These are phyloP conservation scores for Heliconius hortense DNA, from an alignment of 2,888 invertebrate species.

Conservation along the genomic window DNA sequence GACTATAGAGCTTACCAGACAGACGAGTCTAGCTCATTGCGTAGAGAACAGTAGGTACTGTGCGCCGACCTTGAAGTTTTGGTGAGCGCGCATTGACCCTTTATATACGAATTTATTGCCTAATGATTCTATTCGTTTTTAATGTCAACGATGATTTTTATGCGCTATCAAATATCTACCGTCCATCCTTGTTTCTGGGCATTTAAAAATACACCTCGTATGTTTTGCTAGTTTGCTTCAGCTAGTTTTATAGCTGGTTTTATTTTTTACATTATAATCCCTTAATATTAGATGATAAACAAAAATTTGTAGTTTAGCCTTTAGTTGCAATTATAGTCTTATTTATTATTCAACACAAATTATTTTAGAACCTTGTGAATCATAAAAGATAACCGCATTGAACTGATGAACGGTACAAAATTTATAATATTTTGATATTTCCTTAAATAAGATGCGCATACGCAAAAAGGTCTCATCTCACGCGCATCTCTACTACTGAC, in stretches of 20 bases:
- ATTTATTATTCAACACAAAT: neutral
- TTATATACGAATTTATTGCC: conserved; percentile 47
- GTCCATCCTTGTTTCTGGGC: neutral
- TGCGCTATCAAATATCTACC: conserved; percentile 24
- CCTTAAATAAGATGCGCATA: conserved; percentile 34
- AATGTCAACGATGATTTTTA: conserved; percentile 38
- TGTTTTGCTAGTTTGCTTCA: neutral
- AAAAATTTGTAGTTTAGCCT: neutral
- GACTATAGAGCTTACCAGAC: conserved; percentile 43
- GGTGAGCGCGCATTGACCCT: conserved; percentile 51
- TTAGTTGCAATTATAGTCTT: neutral
- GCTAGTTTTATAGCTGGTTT: neutral
- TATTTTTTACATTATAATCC: neutral
- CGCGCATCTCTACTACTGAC: conserved; percentile 41
- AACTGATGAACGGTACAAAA: conserved; percentile 2
- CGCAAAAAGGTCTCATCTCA: conserved; percentile 34
- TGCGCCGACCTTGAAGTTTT: conserved; percentile 50
- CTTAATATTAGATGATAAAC: neutral
- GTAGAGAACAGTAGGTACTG: conserved; percentile 43
- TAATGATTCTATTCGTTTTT: conserved; percentile 39
- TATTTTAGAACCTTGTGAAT: neutral
- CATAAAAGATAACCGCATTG: neutral
- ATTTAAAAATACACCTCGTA: conserved; percentile 2
- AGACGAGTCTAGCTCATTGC: conserved; percentile 44
- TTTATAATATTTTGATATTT: conserved; percentile 24